Percentiles rank a stretch among this genome's conserved stretches.
phyloP scores from a whole-genome alignment of 2,888 invertebrate genomes.

The Digitonthophagus gazella region DNA sequence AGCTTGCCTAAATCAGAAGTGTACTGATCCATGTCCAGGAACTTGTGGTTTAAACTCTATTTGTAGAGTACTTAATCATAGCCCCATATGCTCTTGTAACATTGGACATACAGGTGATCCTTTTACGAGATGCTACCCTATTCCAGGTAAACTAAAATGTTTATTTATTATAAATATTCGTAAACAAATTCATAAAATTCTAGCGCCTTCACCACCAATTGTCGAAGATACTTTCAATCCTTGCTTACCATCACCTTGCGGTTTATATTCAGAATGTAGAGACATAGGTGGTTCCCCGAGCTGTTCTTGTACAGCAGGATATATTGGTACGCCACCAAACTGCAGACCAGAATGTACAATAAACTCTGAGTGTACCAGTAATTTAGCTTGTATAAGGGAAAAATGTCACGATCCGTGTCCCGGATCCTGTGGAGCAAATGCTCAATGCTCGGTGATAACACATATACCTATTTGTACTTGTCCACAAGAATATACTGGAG shows the following conservation, averaged over 20 bases:
- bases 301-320: conserved; percentile 64
- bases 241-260: conserved; percentile 61
- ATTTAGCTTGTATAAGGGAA: conserved; percentile 71
- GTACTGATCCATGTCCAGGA: conserved; percentile 69
- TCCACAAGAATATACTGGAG: conserved; percentile 58
- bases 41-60: conserved; percentile 73
- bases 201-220: conserved; percentile 29
- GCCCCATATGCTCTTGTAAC: conserved; percentile 71
- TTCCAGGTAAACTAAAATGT: conserved; percentile 45
- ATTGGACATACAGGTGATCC: conserved; percentile 71
- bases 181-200: conserved; percentile 15
- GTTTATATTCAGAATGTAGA: conserved; percentile 58
- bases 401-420: conserved; percentile 78
- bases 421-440: conserved; percentile 71
- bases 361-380: conserved; percentile 71
- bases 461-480: conserved; percentile 73
- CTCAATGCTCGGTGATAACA: conserved; percentile 72
- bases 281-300: conserved; percentile 60
- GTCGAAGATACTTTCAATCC: conserved; percentile 26
- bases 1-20: conserved; percentile 66
- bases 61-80: conserved; percentile 73
- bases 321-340: conserved; percentile 68
- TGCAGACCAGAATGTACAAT: conserved; percentile 67
- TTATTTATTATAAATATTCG: conserved; percentile 10
- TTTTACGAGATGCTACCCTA: conserved; percentile 59